Percentiles rank a stretch among this genome's conserved stretches.
Evolutionary conservation across 2,113 vertebrate species (phyloP).

Genomic region (Melospiza melodia): DNA sequence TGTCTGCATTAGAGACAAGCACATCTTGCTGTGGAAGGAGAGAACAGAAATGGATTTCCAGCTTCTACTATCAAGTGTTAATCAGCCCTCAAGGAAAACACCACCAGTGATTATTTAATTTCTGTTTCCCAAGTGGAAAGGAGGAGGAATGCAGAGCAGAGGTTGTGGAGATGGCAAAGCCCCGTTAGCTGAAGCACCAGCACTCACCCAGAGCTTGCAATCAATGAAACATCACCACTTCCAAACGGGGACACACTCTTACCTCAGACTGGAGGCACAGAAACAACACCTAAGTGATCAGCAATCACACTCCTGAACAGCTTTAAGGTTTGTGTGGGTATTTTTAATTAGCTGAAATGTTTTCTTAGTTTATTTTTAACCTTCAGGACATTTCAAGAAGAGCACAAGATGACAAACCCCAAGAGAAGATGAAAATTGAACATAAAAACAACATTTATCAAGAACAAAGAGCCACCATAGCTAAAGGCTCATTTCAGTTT

Average conservation of each 20-base stretch:
- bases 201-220: neutral
- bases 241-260: neutral
- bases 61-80: neutral
- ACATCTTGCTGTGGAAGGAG: neutral
- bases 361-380: neutral
- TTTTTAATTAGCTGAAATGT: neutral
- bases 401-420: neutral
- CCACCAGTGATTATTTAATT: neutral
- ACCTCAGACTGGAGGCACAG: neutral
- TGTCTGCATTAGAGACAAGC: neutral
- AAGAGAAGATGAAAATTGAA: neutral
- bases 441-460: neutral
- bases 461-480: neutral
- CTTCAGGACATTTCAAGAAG: neutral
- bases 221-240: neutral
- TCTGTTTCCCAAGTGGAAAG: neutral
- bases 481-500: neutral
- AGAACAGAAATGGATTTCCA: neutral
- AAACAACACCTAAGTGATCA: neutral
- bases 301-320: neutral
- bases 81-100: neutral
- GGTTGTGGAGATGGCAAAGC: neutral
- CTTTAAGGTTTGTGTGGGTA: neutral
- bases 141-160: neutral
- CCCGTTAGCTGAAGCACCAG: constrained; percentile 26